Evolutionary conservation across 2,797 vertebrate genomes (phyloP).

Genomic region (Mus minutoides): DNA sequence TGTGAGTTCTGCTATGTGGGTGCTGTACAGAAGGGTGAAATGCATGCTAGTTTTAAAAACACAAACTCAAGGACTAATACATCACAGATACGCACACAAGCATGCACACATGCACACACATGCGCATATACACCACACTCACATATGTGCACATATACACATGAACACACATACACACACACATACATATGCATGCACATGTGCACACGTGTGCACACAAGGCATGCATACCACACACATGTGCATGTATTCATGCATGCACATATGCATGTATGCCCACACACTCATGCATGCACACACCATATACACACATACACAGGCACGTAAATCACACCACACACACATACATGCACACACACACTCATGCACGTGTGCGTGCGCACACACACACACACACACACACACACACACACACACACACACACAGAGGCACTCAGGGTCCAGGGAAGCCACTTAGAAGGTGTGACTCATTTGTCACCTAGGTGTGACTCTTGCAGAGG

Average conservation of each 20-base stretch:
- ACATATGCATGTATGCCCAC: no score
- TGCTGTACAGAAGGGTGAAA: not conserved
- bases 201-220: not conserved
- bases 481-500: slow-evolving; percentile 45
- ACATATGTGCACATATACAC: not conserved
- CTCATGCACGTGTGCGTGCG: not conserved
- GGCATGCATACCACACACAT: not conserved
- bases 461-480: not conserved
- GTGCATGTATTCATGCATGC: not conserved
- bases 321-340: not conserved
- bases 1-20: not conserved
- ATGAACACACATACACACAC: no score
- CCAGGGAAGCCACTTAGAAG: not conserved
- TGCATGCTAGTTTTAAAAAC: not conserved
- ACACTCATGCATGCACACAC: not conserved
- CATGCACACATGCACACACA: not conserved
- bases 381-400: not conserved
- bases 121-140: not conserved
- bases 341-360: no score
- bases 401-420: not conserved
- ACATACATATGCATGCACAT: not conserved
- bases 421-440: not conserved
- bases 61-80: not conserved
- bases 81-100: not conserved
- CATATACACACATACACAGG: no score